Conservation (phyloP, 2,113 vertebrate genomes). For the Dryoscopus gambensis region DNA sequence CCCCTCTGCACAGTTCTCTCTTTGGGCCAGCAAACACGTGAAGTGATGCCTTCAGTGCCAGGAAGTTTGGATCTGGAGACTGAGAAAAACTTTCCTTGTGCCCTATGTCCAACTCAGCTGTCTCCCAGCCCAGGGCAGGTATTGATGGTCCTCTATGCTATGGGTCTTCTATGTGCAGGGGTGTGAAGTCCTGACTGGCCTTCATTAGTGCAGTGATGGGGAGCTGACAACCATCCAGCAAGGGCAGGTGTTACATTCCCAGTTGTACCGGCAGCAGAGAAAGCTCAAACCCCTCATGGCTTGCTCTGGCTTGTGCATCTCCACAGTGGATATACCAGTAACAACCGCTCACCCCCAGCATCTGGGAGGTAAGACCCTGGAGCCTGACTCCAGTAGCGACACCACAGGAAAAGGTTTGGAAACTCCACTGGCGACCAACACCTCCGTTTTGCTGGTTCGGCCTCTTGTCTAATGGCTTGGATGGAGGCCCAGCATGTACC, state of each 20-base stretch:
- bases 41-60: neutral
- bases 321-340: no score
- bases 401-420: no score
- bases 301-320: accelerated
- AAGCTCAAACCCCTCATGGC: accelerated
- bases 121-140: neutral
- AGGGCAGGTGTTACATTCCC: no score
- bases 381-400: accelerated
- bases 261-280: neutral
- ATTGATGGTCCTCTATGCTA: neutral
- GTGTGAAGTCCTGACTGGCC: neutral
- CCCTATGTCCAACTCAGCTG: accelerated
- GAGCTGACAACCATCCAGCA: accelerated
- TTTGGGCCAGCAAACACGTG: neutral
- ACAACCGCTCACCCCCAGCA: no score
- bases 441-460: no score
- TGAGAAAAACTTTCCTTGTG: neutral
- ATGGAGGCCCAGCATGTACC: neutral
- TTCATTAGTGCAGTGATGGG: accelerated
- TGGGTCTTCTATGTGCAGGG: accelerated
- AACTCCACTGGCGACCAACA: neutral
- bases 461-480: neutral
- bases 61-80: neutral
- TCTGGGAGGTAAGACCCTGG: accelerated
- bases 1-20: neutral